Base-by-base conservation (phyloP, 2,113 vertebrate genomes). In the Emydura subglobosa region DNA sequence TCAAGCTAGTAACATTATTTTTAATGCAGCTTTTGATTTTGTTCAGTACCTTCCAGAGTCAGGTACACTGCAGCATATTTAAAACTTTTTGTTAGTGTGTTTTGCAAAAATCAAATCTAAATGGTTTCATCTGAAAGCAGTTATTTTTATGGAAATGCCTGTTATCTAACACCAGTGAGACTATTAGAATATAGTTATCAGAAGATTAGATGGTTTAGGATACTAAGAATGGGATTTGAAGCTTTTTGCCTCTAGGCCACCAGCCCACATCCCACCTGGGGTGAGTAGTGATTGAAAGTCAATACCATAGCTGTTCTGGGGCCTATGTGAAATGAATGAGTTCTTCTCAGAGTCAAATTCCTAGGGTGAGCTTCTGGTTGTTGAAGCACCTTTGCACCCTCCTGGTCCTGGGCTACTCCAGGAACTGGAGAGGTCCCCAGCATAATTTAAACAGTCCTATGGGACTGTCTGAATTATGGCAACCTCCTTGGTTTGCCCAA, bases 101-200 rank as follows among this genome's bases (percentile, higher is more conserved):
- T 39, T 86, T 91, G 42, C 87, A 92, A 95, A 96, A 94, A 91
- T 87, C 51, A 81, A 57, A 95, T 95, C 95, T 89, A 68, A 95
- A 51, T 57, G 93, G 89, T 82, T 89, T 92, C 97, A 93, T 83
- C 94, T 97, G 47, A 91, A 97, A 95, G 74, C 68, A 86, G 82
- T 93, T 87, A 96, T 87, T 96, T 89, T 87, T 92, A 88, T 91
- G 93, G 79, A 94, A 96, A 82, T 95, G 79, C 90, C 96, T 94
- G 34, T 79, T 96, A 55, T 61, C 54, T 24, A 87, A 74, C 16
- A 13, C 42, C 83, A 87, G 68, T 79, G 91, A 87, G 78, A 42
- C 61, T 93, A 68, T 84, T 97, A 79, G 94, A 96, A 85, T 85
- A 54, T 76, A 81, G 49, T 88, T 97, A 82, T 94, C 24, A 29